Percentiles rank a stretch among this genome's conserved stretches.
Evolutionary conservation across 2,113 vertebrate species (phyloP).

Genomic region (Bucco capensis): DNA sequence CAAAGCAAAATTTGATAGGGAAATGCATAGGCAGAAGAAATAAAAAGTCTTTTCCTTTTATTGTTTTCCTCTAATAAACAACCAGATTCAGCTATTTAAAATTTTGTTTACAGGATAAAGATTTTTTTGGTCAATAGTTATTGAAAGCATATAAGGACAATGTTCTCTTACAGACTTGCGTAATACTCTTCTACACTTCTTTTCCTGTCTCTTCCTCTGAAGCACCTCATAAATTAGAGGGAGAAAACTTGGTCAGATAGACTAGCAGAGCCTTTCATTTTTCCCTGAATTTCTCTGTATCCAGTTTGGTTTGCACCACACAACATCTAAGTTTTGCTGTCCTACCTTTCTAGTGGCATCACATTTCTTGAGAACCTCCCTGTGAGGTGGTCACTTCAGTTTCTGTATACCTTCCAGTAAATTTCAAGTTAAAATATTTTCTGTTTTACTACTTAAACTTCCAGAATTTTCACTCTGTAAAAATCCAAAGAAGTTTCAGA

Average conservation of each 20-base stretch:
- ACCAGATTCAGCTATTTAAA: not conserved
- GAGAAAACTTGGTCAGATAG: not conserved
- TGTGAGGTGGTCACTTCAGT: not conserved
- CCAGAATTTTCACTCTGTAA: not conserved
- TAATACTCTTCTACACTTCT: not conserved
- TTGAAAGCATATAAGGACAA: rapidly evolving
- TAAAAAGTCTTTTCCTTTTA: not conserved
- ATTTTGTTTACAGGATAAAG: not conserved
- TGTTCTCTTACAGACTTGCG: not conserved
- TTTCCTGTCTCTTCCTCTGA: not conserved
- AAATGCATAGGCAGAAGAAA: not conserved
- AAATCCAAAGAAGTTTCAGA: not conserved
- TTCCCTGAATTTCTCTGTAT: not conserved
- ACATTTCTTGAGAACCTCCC: not conserved
- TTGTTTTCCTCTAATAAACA: not conserved
- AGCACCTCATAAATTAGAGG: not conserved
- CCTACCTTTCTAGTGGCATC: not conserved
- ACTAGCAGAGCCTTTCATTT: not conserved
- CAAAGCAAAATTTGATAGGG: not conserved
- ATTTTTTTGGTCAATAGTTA: not conserved
- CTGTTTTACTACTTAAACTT: not conserved
- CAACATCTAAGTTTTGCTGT: not conserved
- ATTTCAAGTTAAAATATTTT: not conserved
- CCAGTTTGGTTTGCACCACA: not conserved
- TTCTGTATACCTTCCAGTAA: not conserved